Base-by-base conservation (phyloP, 1,140 invertebrate genomes). In the Apis cerana region DNA sequence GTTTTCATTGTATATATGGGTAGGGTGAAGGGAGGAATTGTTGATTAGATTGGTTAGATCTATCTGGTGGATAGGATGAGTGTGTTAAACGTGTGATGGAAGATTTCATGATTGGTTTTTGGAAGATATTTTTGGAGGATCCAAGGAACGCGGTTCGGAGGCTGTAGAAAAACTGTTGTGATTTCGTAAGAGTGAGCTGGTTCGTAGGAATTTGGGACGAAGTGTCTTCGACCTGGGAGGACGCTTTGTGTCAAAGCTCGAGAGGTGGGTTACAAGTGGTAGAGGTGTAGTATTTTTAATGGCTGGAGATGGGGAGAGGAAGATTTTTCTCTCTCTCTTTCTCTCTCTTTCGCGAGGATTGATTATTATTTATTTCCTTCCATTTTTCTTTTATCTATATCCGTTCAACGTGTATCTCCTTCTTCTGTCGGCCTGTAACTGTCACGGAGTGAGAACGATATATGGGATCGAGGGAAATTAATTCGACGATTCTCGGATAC, bases 201-300 rank as follows among this genome's bases (percentile, higher is more conserved):
- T 82, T 65, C 21, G 70, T 65, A 79, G 70, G 74, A 69, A 87
- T 88, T 84, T 86, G 84, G 87, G 61, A 84, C 87, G 87, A 74
- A 80, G 86, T 88, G 86, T 81, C 86, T 88, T 82, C 80, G 87
- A 71, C 84, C 83, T 54, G 87, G 83, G 87, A 88, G 83, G 85
- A 88, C 80, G 87, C 59, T 88, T 75, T 84, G 79, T 82, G 83
- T 85, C 83, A 88, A 84, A 81, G 85, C 75, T 64, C 80, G 71
- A n/a, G 83, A 88, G 86, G 86, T 83, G 87, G 68, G 72, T 85
- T 70, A 76, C 68, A 80, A 85, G 68, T 65, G 64, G 75, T 33
- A 23, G 65, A 27, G 58, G 78, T 64, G 59, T 68, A 65, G 80
- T 76, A 68, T 75, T 82, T 76, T 82, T 82, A 76, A 82, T 82